A percentile compares a stretch with the other conserved stretches of the same genome.
Conservation (phyloP, 2,888 invertebrate genomes). For the Diarsia mendica region DNA sequence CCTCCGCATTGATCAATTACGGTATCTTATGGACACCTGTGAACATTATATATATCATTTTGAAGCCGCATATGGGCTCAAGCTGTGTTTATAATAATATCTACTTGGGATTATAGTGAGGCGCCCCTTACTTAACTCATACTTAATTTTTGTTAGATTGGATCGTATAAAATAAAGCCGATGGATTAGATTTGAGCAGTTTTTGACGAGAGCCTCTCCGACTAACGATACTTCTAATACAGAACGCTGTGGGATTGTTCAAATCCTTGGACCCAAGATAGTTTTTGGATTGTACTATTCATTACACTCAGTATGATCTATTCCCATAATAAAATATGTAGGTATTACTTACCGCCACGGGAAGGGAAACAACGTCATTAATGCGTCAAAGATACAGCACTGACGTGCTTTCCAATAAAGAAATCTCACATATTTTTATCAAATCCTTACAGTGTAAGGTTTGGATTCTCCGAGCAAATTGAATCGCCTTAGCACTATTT, state of each 20-base stretch:
- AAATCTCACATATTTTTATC: slow-evolving; percentile 25
- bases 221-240: neutral
- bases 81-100: slow-evolving; percentile 28
- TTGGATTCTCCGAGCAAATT: slow-evolving; percentile 68
- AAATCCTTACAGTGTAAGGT: slow-evolving; percentile 58
- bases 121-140: neutral
- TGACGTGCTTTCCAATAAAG: slow-evolving; percentile 7
- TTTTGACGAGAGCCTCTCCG: neutral
- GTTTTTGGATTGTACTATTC: neutral
- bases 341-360: neutral
- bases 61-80: slow-evolving; percentile 17
- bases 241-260: neutral
- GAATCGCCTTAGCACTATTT: slow-evolving; percentile 69
- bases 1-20: slow-evolving; percentile 31
- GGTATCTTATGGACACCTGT: slow-evolving; percentile 24
- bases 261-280: neutral
- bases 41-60: slow-evolving; percentile 38
- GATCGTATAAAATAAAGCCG: slow-evolving; percentile 6
- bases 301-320: neutral
- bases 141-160: slow-evolving; percentile 15
- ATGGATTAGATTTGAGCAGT: neutral
- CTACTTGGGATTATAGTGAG: slow-evolving; percentile 15
- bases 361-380: neutral
- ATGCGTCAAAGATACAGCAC: neutral
- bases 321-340: too few species aligned